Evolutionary conservation across 2,113 vertebrate genomes (phyloP), one percentile per base, ranked within the genome.

Genomic region (Embiotoca jacksoni): DNA sequence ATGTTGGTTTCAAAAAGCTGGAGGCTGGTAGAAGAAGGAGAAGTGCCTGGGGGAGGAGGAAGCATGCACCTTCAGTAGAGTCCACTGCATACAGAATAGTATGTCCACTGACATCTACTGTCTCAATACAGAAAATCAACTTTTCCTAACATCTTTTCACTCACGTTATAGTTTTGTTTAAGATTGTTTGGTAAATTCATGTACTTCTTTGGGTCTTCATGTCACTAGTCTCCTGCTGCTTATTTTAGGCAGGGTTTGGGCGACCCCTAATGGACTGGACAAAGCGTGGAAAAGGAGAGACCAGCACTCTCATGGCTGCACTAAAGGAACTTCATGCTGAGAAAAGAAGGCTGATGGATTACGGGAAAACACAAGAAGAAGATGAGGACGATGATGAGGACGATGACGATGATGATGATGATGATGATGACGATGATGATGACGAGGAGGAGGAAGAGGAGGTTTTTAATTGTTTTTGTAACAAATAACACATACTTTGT

Each of bases 71-170:
- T 0, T 68, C 76, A 35, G 87, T 85, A 56, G 91, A 92, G 67
- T 57, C 86, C 57, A 82, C 15, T 9, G 89, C 89, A 0, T 93
- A 93, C 33, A 84, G 87, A 92, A 83, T 92, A 65, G 92, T 92
- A 85, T 6, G 86, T 30, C 1, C 7, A 49, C 55, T 4, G 31
- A 2, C 44, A 47, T 63, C 33, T 46, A 7, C 23, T 23, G 23
- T 23, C 23, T 23, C 23, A 23, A 23, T 23, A 1, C 23, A 23
- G 23, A 23, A 23, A 23, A 23, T 23, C 23, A 23, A 23, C 23
- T 23, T 23, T 23, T 23, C 23, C 23, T 1, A 23, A 23, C 32
- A 41, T 54, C 4, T 46, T 31, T 41, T 44, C 2, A 54, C 6
- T 3, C 3, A 7, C n/a, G 3, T 47, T 0, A 6, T n/a, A 11